Percentiles rank a stretch among this genome's conserved stretches.
phyloP scores from a whole-genome alignment of 2,888 invertebrate genomes.

The Dermolepida albohirtum region DNA sequence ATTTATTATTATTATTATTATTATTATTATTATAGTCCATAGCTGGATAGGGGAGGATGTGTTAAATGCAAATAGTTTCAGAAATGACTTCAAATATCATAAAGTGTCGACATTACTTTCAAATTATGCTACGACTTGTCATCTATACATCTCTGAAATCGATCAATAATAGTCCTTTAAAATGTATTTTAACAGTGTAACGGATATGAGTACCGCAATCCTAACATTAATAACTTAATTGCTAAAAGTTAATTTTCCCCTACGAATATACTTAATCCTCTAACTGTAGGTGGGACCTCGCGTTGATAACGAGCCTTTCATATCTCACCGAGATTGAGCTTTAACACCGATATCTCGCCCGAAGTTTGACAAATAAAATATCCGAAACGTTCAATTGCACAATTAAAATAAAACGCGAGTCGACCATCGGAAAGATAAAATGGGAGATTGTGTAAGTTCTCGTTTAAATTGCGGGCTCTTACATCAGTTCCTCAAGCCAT shows the following conservation, averaged over 20 bases:
- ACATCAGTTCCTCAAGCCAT: constrained; percentile 33
- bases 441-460: constrained; percentile 34
- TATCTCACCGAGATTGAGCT: constrained; percentile 45
- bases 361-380: constrained; percentile 42
- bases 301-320: constrained; percentile 49
- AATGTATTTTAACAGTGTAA: too few species aligned
- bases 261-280: constrained; percentile 13
- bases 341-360: constrained; percentile 21
- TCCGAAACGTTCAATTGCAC: constrained; percentile 43
- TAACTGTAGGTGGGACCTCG: background rate
- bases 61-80: too few species aligned
- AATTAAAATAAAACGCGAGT: constrained; percentile 43
- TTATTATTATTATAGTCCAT: too few species aligned
- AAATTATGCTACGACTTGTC: too few species aligned
- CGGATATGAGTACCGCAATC: too few species aligned
- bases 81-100: too few species aligned
- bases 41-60: too few species aligned
- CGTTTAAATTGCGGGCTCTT: constrained; percentile 38
- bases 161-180: too few species aligned
- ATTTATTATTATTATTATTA: too few species aligned
- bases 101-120: too few species aligned
- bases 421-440: constrained; percentile 41
- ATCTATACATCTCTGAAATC: too few species aligned
- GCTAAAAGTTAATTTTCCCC: constrained; percentile 24
- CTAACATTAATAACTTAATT: constrained; percentile 31